Percentiles rank a stretch among this genome's conserved stretches.
Conservation (phyloP, 2,113 vertebrate genomes). For the Periophthalmodon schlosseri region DNA sequence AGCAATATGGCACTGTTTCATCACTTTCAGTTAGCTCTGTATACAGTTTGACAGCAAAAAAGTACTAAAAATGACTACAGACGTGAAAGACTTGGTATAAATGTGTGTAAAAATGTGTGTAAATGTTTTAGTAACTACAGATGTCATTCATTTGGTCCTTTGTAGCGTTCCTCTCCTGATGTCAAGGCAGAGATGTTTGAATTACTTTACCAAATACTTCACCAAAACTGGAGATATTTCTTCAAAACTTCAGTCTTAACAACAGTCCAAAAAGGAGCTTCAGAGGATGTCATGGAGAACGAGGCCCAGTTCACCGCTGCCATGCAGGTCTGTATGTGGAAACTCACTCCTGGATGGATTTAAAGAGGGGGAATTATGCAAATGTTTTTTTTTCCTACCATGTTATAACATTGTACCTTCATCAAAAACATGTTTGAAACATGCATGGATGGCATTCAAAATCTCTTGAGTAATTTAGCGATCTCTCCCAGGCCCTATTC, state of each 20-base stretch:
- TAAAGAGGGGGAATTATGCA: not conserved
- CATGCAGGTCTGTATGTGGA: slow-evolving; percentile 87
- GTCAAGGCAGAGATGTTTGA: slow-evolving; percentile 97
- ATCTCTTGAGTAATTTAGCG: too few relatives aligned
- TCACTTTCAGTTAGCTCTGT: too few relatives aligned
- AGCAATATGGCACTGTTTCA: too few relatives aligned
- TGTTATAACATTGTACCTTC: too few relatives aligned
- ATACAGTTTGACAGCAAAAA: too few relatives aligned
- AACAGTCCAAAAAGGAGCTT: slow-evolving; percentile 86
- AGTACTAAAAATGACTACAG: not conserved
- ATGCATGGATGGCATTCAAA: too few relatives aligned
- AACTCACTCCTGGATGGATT: not conserved
- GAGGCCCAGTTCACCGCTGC: slow-evolving; percentile 94
- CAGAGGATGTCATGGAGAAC: slow-evolving; percentile 95
- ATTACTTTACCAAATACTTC: slow-evolving; percentile 93
- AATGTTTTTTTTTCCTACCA: too few relatives aligned
- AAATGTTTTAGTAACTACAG: not conserved
- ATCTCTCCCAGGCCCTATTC: too few relatives aligned
- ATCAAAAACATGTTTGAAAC: too few relatives aligned
- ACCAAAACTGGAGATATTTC: slow-evolving; percentile 99
- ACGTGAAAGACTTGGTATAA: not conserved
- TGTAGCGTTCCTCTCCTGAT: slow-evolving; percentile 91
- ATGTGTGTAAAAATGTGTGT: not conserved
- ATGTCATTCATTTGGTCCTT: slow-evolving; percentile 5
- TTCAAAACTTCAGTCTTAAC: slow-evolving; percentile 93